Conservation (phyloP, 2,113 vertebrate genomes). For the Panthera leo region DNA sequence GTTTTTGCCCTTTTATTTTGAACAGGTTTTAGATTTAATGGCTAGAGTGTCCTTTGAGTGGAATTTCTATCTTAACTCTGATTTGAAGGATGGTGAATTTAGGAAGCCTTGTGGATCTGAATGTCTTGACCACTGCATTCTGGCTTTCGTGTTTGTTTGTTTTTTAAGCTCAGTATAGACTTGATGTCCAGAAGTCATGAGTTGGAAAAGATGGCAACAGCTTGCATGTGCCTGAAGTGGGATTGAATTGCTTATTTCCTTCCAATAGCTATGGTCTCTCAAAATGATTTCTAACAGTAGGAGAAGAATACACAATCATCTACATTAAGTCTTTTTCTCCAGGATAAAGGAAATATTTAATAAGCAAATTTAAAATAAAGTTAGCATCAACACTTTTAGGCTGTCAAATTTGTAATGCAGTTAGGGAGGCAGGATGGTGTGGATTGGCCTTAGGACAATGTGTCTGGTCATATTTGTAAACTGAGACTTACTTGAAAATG, state of each 20-base stretch:
- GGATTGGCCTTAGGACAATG: not conserved
- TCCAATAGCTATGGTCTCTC: not conserved
- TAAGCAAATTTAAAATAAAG: constrained; percentile 40
- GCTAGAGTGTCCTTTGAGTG: not conserved
- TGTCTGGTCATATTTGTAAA: not conserved
- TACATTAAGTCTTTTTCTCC: not conserved
- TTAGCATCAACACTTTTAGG: not conserved
- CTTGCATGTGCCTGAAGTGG: not conserved
- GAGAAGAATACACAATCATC: not conserved
- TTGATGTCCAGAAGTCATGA: constrained; percentile 4
- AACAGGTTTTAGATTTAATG: constrained; percentile 39
- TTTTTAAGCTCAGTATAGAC: not conserved
- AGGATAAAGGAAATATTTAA: constrained; percentile 7
- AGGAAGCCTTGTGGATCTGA: constrained; percentile 14
- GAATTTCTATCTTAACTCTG: constrained; percentile 12
- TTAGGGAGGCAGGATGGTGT: not conserved
- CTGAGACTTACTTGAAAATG: not conserved
- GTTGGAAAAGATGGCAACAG: not conserved
- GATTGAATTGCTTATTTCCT: not conserved
- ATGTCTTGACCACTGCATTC: not conserved
- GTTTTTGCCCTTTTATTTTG: constrained; percentile 74
- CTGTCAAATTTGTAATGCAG: not conserved
- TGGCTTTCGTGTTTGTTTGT: not conserved
- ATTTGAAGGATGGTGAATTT: not conserved
- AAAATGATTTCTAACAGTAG: not conserved